Evolutionary conservation across 2,113 vertebrate species (phyloP).

Genomic region (Ceyx cyanopectus): DNA sequence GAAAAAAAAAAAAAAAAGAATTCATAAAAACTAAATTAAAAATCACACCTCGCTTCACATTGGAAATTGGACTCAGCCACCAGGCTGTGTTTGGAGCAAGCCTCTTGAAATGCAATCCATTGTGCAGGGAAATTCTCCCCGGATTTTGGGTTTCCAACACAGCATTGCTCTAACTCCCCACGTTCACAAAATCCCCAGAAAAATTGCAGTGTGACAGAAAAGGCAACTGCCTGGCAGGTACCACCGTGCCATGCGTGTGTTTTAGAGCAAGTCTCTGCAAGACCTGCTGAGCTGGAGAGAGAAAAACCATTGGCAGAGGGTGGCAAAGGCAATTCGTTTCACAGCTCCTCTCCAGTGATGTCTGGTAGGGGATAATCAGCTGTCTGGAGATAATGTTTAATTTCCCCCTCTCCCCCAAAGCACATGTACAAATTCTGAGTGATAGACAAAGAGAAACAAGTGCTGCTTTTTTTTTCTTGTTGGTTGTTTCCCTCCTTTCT

Average conservation of each 20-base stretch:
- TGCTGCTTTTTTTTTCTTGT: not conserved
- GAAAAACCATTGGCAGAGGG: not conserved
- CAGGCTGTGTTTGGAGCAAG: not conserved
- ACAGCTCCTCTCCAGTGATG: not conserved
- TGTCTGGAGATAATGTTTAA: not conserved
- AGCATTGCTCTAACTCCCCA: not conserved
- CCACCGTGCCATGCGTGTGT: not conserved
- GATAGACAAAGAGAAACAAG: not conserved
- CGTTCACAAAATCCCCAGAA: not conserved
- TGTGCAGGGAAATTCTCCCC: constrained; percentile 21
- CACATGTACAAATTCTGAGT: not conserved
- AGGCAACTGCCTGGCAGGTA: not conserved
- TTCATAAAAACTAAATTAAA: constrained; percentile 38
- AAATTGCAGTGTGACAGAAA: not conserved
- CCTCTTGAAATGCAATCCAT: constrained; percentile 16
- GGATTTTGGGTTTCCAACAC: not conserved
- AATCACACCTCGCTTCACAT: constrained; percentile 45
- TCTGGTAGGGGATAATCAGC: not conserved
- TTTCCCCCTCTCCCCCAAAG: not conserved
- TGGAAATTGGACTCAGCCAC: constrained; percentile 16
- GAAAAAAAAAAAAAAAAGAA: not conserved
- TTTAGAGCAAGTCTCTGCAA: not conserved
- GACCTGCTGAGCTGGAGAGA: not conserved
- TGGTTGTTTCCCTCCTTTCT: not conserved
- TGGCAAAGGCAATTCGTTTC: not conserved